Percentiles rank a stretch among this genome's conserved stretches.
Evolutionary conservation across 2,888 invertebrate genomes (phyloP).

Genomic region (Beris chalybata): DNA sequence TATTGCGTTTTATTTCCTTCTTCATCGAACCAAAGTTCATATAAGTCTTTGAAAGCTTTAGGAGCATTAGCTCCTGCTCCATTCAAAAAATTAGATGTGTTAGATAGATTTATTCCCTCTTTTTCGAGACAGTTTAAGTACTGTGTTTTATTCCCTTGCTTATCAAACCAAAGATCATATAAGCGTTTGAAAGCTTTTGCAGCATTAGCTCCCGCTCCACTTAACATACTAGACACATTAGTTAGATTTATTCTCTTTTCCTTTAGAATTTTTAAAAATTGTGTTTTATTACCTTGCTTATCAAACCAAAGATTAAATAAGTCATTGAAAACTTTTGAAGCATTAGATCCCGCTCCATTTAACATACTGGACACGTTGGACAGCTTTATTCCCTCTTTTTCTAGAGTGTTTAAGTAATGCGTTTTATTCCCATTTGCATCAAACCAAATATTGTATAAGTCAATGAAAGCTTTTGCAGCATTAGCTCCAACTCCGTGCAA

Average conservation of each 20-base stretch:
- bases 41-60: slow-evolving; percentile 18
- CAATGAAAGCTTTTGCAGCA: too few relatives aligned
- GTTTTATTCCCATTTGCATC: too few relatives aligned
- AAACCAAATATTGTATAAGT: too few relatives aligned
- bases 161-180: slow-evolving; percentile 40
- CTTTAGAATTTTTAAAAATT: neutral
- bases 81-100: slow-evolving; percentile 15
- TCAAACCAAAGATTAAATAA: slow-evolving; percentile 41
- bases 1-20: neutral
- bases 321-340: slow-evolving; percentile 40
- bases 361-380: slow-evolving; percentile 21
- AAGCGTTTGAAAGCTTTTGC: slow-evolving; percentile 43
- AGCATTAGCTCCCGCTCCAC: slow-evolving; percentile 35
- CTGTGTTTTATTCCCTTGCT: slow-evolving; percentile 34
- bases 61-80: slow-evolving; percentile 34
- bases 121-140: slow-evolving; percentile 14
- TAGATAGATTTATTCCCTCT: neutral
- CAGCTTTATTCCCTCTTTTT: too few relatives aligned
- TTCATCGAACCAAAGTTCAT: slow-evolving; percentile 31
- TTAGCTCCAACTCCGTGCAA: too few relatives aligned
- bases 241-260: slow-evolving; percentile 7
- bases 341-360: slow-evolving; percentile 23
- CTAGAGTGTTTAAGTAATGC: too few relatives aligned
- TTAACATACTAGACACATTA: slow-evolving; percentile 1
- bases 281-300: slow-evolving; percentile 29